Conservation (phyloP, 1,140 invertebrate genomes). For the Pachypeltis micranthus region DNA sequence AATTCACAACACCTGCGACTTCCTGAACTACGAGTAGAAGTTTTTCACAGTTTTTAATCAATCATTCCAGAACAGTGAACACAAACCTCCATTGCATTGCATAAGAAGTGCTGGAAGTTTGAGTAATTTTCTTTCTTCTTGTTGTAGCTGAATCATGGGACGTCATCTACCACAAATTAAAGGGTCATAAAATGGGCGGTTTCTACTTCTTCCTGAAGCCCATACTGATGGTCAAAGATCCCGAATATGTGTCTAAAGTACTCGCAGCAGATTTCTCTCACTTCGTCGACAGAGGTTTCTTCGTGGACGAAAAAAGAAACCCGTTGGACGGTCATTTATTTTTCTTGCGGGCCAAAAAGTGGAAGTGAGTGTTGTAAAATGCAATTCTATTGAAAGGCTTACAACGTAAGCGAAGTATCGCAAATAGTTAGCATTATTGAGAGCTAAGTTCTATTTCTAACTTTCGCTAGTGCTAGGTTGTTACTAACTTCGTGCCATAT, state of each 20-base stretch:
- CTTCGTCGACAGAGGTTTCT: constrained; percentile 29
- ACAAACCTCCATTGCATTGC: too few relatives aligned
- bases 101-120: too few relatives aligned
- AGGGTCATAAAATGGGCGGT: constrained; percentile 21
- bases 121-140: too few relatives aligned
- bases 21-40: too few relatives aligned
- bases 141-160: too few relatives aligned
- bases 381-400: not conserved
- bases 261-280: constrained; percentile 32
- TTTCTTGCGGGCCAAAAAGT: constrained; percentile 29
- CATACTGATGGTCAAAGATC: constrained; percentile 32
- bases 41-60: too few relatives aligned
- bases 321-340: constrained; percentile 26
- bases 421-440: not conserved
- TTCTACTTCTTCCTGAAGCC: constrained; percentile 23
- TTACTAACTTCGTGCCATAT: not conserved
- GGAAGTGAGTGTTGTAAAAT: constrained; percentile 21
- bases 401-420: not conserved
- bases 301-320: constrained; percentile 23
- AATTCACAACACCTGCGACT: too few relatives aligned
- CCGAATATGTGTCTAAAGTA: constrained; percentile 30
- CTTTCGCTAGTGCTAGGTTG: too few relatives aligned
- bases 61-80: too few relatives aligned
- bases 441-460: too few relatives aligned
- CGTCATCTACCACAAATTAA: constrained; percentile 24